A percentile compares a stretch with the other conserved stretches of the same genome.
These are phyloP conservation scores for Balaeniceps rex DNA, from an alignment of 2,113 vertebrate species.

Conservation along the genomic window DNA sequence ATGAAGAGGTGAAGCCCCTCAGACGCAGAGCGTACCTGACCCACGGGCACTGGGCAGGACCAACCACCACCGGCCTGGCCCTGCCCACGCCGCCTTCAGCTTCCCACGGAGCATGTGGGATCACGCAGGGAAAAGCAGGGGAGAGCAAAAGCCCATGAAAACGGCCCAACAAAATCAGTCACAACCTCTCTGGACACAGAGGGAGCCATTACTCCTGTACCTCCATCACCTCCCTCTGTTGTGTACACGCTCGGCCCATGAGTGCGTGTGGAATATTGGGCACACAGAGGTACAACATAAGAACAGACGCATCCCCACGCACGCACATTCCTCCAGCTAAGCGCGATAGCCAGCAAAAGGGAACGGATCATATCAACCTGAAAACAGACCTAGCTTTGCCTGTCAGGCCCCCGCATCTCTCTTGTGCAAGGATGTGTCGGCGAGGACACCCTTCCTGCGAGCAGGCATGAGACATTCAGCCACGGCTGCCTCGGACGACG, in stretches of 20 bases:
- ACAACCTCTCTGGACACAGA: background rate
- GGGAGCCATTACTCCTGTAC: accelerated
- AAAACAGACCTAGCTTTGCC: background rate
- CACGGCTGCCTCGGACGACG: accelerated
- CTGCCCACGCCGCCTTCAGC: accelerated
- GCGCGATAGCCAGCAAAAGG: background rate
- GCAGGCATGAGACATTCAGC: no score
- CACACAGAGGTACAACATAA: accelerated
- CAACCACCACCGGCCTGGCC: background rate
- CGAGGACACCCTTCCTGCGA: accelerated
- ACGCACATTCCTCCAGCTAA: background rate
- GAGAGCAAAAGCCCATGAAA: background rate
- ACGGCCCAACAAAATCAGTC: no score
- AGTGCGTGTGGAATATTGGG: background rate
- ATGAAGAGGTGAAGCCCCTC: background rate
- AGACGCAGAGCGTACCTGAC: background rate
- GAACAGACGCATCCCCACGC: background rate
- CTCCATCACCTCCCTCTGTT: no score
- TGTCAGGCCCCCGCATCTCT: background rate
- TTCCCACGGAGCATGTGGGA: background rate
- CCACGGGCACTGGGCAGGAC: background rate
- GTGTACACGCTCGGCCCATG: accelerated
- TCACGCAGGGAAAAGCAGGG: background rate
- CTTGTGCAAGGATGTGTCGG: accelerated
- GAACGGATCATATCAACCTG: background rate